Evolutionary conservation across 2,113 vertebrate genomes (phyloP).

Genomic region (Sterna hirundo): DNA sequence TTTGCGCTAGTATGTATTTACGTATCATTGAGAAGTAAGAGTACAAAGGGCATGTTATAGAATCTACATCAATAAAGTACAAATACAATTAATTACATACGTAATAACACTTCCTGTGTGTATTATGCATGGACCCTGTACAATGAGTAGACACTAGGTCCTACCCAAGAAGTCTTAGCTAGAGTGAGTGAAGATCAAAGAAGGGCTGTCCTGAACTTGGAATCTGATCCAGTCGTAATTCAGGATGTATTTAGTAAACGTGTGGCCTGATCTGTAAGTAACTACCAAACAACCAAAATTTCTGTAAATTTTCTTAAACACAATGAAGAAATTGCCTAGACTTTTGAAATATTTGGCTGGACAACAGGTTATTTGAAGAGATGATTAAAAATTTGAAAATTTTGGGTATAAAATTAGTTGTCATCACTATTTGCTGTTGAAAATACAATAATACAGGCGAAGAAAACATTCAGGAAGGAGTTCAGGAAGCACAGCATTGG

Average conservation of each 20-base stretch:
- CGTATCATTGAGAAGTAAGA: not conserved
- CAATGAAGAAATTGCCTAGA: not conserved
- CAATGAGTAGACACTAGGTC: not conserved
- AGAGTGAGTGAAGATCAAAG: not conserved
- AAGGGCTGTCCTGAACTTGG: not conserved
- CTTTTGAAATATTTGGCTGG: not conserved
- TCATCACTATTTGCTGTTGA: not conserved
- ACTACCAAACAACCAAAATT: not conserved
- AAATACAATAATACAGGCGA: not conserved
- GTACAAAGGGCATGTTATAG: not conserved
- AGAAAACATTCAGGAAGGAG: not conserved
- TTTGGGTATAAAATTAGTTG: not conserved
- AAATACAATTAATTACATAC: not conserved
- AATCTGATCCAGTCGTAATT: not conserved
- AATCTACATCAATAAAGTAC: not conserved
- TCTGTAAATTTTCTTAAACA: not conserved
- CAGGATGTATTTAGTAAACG: not conserved
- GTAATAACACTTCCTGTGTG: not conserved
- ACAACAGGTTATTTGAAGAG: not conserved
- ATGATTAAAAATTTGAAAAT: not conserved
- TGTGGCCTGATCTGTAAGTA: not conserved
- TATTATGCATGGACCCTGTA: not conserved
- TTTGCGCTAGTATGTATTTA: accelerated
- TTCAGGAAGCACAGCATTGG: not conserved
- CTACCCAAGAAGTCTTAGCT: not conserved